Conservation (phyloP, 1,140 invertebrate species). For the Drosophila azteca region DNA sequence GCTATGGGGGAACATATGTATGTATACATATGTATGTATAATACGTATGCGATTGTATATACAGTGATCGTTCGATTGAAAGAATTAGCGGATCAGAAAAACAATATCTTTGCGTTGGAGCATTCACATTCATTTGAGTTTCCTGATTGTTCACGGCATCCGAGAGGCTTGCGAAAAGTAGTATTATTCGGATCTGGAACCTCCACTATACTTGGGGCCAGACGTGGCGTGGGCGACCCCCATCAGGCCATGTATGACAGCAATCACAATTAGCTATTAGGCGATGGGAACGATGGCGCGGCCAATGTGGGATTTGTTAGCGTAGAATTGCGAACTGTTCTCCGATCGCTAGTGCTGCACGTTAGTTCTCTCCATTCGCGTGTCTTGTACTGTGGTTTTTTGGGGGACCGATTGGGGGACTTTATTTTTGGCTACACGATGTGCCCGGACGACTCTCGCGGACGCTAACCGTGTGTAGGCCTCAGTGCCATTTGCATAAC, state of each 20-base stretch:
- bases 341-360: slow-evolving; percentile 26
- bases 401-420: slow-evolving; percentile 7
- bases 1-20: no score
- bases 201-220: slow-evolving; percentile 22
- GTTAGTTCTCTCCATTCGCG: slow-evolving; percentile 8
- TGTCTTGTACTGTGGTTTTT: slow-evolving; percentile 1
- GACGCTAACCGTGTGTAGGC: slow-evolving; percentile 21
- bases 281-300: slow-evolving; percentile 7
- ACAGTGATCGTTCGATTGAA: no score
- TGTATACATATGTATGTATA: no score
- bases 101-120: no score
- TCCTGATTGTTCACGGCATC: no score
- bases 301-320: slow-evolving; percentile 57
- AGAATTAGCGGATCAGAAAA: no score
- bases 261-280: slow-evolving; percentile 55
- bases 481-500: slow-evolving; percentile 64
- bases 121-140: no score
- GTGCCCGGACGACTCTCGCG: slow-evolving; percentile 29
- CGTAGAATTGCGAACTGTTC: slow-evolving; percentile 66
- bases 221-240: slow-evolving; percentile 30
- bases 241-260: slow-evolving; percentile 23
- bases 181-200: not conserved
- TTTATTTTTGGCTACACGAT: slow-evolving; percentile 72
- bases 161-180: no score
- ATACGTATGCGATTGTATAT: no score